Percentiles rank a stretch among this genome's conserved stretches.
phyloP scores from a whole-genome alignment of 2,797 vertebrate genomes.

The Gymnoscopelus microlampas region DNA sequence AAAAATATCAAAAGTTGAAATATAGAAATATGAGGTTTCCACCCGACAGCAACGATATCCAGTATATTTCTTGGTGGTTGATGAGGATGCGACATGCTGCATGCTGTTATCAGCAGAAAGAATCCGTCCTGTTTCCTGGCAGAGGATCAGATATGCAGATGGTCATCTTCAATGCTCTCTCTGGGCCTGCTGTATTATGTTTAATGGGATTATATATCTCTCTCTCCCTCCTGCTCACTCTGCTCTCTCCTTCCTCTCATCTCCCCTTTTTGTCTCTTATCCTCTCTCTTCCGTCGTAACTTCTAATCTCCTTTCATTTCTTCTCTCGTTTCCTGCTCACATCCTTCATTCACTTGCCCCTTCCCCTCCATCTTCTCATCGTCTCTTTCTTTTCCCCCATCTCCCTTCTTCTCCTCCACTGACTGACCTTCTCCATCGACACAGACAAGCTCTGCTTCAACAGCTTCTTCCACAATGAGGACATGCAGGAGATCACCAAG shows the following conservation, averaged over 20 bases:
- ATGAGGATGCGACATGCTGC: background rate
- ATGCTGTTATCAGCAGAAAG: background rate
- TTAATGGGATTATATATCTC: conserved; percentile 18
- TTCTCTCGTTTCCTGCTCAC: background rate
- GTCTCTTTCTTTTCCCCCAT: background rate
- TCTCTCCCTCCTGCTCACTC: conserved; percentile 7
- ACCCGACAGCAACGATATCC: background rate
- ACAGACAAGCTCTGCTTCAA: conserved; percentile 98
- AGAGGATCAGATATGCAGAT: conserved; percentile 40
- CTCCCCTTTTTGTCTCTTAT: background rate
- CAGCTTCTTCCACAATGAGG: conserved; percentile 93
- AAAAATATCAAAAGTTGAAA: no score
- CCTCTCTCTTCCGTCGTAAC: background rate
- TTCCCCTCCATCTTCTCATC: background rate
- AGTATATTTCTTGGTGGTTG: background rate
- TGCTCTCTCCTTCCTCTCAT: background rate
- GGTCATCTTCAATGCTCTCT: conserved; percentile 37
- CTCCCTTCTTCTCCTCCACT: background rate
- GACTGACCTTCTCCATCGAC: conserved; percentile 35
- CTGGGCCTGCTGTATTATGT: conserved; percentile 2
- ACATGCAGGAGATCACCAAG: conserved; percentile 98
- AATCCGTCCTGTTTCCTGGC: conserved; percentile 22
- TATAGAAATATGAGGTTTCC: no score
- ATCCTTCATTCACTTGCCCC: background rate
- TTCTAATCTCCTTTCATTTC: background rate